Conservation (phyloP, 2,113 vertebrate genomes). For the Ancistrus triradiatus region DNA sequence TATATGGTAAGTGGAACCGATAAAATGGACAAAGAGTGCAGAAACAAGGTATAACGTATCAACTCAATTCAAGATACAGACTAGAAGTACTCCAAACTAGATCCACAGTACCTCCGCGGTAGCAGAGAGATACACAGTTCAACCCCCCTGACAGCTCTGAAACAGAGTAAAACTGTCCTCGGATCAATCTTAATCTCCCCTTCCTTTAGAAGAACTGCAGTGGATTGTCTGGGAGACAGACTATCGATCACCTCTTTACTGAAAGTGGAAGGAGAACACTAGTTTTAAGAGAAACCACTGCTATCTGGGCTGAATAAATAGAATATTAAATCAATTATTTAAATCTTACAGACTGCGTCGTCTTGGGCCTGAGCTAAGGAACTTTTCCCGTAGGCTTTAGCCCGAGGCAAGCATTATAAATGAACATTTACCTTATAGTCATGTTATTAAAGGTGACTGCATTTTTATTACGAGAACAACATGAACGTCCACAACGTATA, state of each 20-base stretch:
- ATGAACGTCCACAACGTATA: too few relatives aligned
- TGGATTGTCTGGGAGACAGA: neutral
- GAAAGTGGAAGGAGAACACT: neutral
- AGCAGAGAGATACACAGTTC: neutral
- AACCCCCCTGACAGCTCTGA: neutral
- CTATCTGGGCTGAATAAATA: neutral
- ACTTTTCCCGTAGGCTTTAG: too few relatives aligned
- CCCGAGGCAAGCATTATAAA: too few relatives aligned
- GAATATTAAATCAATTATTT: constrained; percentile 2
- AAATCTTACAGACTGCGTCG: neutral
- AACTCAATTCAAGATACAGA: neutral
- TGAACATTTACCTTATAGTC: too few relatives aligned
- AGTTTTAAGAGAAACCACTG: neutral
- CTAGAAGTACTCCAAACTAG: neutral
- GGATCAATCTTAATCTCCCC: constrained; percentile 2
- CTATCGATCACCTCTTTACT: constrained; percentile 5
- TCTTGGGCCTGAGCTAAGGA: neutral
- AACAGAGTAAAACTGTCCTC: neutral
- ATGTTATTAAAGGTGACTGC: too few relatives aligned
- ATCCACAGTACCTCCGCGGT: neutral
- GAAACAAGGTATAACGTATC: too few relatives aligned
- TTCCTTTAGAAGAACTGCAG: neutral
- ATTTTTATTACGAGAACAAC: too few relatives aligned
- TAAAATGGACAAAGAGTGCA: too few relatives aligned
- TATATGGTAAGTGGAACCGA: too few relatives aligned